phyloP scores from a whole-genome alignment of 2,888 invertebrate species.

The Cryptocephalus moraei region DNA sequence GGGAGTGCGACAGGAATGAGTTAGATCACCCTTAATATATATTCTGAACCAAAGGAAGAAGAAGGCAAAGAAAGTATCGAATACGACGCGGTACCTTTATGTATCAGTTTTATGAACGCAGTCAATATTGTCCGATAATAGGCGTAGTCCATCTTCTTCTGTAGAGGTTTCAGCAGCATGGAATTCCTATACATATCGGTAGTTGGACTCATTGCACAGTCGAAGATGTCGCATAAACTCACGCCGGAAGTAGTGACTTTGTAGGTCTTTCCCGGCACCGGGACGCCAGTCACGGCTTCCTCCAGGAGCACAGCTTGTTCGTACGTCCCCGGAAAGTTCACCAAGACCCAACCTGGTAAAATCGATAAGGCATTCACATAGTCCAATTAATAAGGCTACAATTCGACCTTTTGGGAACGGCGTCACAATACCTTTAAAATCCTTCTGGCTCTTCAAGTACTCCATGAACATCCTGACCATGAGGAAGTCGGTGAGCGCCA shows the following conservation, averaged over 20 bases:
- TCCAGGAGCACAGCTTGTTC: conserved; percentile 50
- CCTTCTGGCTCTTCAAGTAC: conserved; percentile 44
- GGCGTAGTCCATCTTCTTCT: conserved; percentile 32
- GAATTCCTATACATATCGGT: conserved; percentile 42
- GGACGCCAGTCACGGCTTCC: conserved; percentile 45
- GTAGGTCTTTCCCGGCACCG: conserved; percentile 33
- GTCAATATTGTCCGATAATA: conserved; percentile 47
- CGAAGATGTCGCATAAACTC: conserved; percentile 21
- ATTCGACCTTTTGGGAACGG: background rate
- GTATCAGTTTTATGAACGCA: conserved; percentile 37
- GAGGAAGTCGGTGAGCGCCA: conserved; percentile 41
- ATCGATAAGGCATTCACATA: background rate
- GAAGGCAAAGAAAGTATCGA: too few species aligned
- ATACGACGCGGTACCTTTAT: too few species aligned
- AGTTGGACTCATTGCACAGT: conserved; percentile 19
- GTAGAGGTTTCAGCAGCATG: conserved; percentile 41
- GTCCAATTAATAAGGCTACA: background rate
- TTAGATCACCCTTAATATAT: too few species aligned
- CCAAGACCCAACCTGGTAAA: conserved; percentile 42
- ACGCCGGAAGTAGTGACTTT: conserved; percentile 2
- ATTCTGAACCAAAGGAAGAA: too few species aligned
- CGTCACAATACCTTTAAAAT: conserved; percentile 24
- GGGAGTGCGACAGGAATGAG: too few species aligned
- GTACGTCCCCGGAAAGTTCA: conserved; percentile 52
- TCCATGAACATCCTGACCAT: conserved; percentile 49